Evolutionary conservation across 2,113 vertebrate species (phyloP).

Genomic region (Chloropsis cyanopogon): DNA sequence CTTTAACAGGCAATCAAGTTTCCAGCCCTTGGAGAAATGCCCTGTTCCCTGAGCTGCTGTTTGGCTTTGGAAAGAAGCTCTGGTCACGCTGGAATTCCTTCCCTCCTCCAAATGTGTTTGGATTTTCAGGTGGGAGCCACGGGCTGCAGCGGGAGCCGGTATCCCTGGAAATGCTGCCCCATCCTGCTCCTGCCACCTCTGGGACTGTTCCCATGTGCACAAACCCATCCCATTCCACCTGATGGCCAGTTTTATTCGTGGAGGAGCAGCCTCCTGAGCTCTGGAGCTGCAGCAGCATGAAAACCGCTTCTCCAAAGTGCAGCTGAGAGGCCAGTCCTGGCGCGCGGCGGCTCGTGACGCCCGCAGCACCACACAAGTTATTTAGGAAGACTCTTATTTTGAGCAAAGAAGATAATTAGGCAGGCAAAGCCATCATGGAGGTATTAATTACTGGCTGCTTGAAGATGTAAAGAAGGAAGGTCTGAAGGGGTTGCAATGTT

Average conservation of each 20-base stretch:
- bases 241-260: neutral
- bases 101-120: neutral
- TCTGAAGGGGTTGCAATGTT: neutral
- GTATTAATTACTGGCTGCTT: conserved; percentile 49
- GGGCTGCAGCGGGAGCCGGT: fast-evolving
- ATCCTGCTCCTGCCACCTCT: neutral
- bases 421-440: conserved; percentile 7
- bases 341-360: neutral
- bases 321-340: conserved; percentile 25
- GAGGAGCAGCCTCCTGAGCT: neutral
- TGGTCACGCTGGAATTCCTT: neutral
- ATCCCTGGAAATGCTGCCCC: neutral
- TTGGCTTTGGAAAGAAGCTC: neutral
- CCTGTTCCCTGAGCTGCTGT: fast-evolving
- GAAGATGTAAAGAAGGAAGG: neutral
- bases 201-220: fast-evolving
- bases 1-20: neutral
- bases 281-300: neutral
- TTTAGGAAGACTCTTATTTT: conserved; percentile 50
- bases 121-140: neutral
- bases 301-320: neutral
- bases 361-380: neutral
- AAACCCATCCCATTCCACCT: neutral
- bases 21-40: neutral
- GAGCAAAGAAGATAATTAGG: conserved; percentile 38